These are phyloP conservation scores for Gopherus evgoodei DNA, from an alignment of 2,113 vertebrate species.

Conservation along the genomic window DNA sequence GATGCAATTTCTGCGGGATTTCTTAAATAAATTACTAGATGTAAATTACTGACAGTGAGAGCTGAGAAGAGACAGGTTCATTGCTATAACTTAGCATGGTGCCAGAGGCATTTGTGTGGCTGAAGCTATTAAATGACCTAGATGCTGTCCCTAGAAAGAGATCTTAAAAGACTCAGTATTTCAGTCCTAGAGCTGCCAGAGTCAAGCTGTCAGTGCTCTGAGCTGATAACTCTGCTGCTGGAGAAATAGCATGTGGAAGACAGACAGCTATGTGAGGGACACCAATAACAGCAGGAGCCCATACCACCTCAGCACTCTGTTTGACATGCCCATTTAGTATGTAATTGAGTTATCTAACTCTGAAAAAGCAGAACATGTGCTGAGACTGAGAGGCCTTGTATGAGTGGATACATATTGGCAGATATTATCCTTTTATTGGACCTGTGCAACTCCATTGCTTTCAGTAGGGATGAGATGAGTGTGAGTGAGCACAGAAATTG, in stretches of 20 bases:
- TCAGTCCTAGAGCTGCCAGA: constrained; percentile 17
- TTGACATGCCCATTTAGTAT: constrained; percentile 53
- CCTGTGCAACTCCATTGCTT: not conserved
- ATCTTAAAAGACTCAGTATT: constrained; percentile 45
- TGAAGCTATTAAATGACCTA: not conserved
- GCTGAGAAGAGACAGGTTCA: not conserved
- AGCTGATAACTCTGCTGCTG: constrained; percentile 6
- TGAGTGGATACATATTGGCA: not conserved
- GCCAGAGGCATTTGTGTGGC: constrained; percentile 21
- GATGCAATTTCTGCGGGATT: not conserved
- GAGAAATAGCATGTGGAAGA: constrained; percentile 53
- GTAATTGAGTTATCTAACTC: not conserved
- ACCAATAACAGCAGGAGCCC: constrained; percentile 44
- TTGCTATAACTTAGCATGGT: not conserved
- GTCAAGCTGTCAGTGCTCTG: constrained; percentile 16
- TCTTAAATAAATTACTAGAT: not conserved
- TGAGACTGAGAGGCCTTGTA: not conserved
- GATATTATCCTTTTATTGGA: not conserved
- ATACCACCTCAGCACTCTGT: constrained; percentile 16
- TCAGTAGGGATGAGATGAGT: not conserved
- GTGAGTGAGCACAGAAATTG: not conserved
- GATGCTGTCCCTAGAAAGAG: constrained; percentile 21
- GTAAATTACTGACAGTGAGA: not conserved
- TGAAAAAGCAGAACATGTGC: not conserved
- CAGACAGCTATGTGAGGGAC: not conserved